These are phyloP conservation scores for Caracal caracal DNA, from an alignment of 2,113 vertebrate species.

Conservation along the genomic window DNA sequence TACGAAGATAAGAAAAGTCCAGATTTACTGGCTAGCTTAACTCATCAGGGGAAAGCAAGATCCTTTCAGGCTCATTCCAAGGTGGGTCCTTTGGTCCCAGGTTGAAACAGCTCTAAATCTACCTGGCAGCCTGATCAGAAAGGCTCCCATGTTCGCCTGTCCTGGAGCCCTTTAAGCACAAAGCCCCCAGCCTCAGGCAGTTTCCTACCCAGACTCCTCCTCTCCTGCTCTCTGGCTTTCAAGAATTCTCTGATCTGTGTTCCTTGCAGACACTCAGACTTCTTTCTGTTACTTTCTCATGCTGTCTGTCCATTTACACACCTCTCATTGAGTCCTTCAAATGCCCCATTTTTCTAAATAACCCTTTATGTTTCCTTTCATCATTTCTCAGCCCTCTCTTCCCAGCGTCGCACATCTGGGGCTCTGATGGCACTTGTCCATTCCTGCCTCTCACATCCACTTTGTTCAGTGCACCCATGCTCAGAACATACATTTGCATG, in stretches of 20 bases:
- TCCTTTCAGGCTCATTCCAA: not conserved
- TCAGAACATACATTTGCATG: slow-evolving; percentile 63
- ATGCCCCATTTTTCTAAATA: slow-evolving; percentile 46
- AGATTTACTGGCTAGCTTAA: not conserved
- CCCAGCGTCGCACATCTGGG: slow-evolving; percentile 27
- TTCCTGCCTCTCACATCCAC: not conserved
- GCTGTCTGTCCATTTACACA: slow-evolving; percentile 29
- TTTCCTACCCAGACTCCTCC: not conserved
- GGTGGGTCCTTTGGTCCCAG: not conserved
- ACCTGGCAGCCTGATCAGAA: not conserved
- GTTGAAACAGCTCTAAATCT: slow-evolving; percentile 27
- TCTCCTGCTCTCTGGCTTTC: slow-evolving; percentile 9
- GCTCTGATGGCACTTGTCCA: slow-evolving; percentile 39
- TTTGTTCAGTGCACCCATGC: slow-evolving; percentile 53
- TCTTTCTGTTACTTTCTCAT: slow-evolving; percentile 41
- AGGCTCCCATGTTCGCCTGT: not conserved
- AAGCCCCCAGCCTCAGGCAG: not conserved
- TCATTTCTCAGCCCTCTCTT: not conserved
- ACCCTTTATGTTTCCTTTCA: slow-evolving; percentile 24
- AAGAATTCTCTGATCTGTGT: slow-evolving; percentile 44
- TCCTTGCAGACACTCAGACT: slow-evolving; percentile 1
- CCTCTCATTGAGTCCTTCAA: slow-evolving; percentile 15
- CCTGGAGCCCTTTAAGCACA: not conserved
- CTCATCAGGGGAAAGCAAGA: not conserved
- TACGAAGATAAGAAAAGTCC: not conserved